Evolutionary conservation across 2,797 vertebrate genomes (phyloP).

Genomic region (Galagoides demidoff): DNA sequence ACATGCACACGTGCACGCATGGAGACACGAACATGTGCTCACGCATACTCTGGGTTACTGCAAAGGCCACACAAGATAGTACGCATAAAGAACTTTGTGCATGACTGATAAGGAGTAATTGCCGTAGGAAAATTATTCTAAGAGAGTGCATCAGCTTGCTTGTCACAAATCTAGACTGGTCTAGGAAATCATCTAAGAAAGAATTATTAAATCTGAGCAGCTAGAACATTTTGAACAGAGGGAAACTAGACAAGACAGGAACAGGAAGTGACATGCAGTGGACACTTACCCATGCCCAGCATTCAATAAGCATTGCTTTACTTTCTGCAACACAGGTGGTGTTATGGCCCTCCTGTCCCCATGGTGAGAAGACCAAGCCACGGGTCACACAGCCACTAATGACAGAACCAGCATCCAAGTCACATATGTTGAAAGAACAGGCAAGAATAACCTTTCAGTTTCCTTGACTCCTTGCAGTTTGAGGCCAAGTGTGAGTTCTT

Average conservation of each 20-base stretch:
- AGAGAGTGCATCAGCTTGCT: not conserved
- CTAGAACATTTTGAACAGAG: not conserved
- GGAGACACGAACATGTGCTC: no score
- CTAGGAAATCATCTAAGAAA: not conserved
- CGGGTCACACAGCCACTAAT: not conserved
- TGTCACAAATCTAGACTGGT: not conserved
- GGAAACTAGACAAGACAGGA: not conserved
- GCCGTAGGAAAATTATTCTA: not conserved
- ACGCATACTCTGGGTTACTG: not conserved
- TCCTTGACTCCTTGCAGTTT: not conserved
- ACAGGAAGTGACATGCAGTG: fast-evolving
- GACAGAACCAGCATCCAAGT: not conserved
- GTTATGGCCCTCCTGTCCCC: not conserved
- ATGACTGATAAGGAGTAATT: not conserved
- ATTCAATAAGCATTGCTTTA: not conserved
- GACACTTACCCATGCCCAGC: not conserved
- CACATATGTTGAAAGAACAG: not conserved
- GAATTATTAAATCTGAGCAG: not conserved
- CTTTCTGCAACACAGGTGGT: not conserved
- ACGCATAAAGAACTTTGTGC: not conserved
- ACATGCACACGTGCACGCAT: fast-evolving
- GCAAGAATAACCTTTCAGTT: not conserved
- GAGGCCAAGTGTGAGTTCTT: not conserved
- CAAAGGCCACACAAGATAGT: not conserved
- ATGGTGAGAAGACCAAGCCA: not conserved